phyloP scores from a whole-genome alignment of 1,140 invertebrate species.

The Gonatopus flavifemur region DNA sequence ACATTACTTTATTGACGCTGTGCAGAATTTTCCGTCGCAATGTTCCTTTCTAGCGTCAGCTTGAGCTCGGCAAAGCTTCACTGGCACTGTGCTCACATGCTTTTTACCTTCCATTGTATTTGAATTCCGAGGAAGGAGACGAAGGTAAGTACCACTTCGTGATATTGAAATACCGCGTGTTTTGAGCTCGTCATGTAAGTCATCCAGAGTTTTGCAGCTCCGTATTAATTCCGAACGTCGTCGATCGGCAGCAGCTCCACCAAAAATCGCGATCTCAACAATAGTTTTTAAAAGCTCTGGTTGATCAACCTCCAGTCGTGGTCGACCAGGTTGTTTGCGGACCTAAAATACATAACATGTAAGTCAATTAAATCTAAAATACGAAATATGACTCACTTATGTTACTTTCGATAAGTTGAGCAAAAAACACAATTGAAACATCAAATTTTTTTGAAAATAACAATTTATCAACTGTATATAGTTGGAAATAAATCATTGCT shows the following conservation, averaged over 20 bases:
- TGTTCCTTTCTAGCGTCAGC: conserved; percentile 5
- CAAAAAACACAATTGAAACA: not conserved
- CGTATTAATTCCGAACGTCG: conserved; percentile 1
- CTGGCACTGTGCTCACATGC: conserved; percentile 12
- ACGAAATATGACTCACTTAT: not conserved
- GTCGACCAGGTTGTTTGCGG: not conserved
- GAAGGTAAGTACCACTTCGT: conserved; percentile 9
- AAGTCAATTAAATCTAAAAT: not conserved
- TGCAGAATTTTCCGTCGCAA: not conserved
- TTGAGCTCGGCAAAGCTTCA: conserved; percentile 11
- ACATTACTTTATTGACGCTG: not conserved
- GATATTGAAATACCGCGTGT: not conserved
- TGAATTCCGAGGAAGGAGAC: conserved; percentile 8
- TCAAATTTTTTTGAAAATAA: not conserved
- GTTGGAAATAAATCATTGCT: not conserved
- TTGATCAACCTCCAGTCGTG: not conserved
- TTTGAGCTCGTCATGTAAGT: conserved; percentile 8
- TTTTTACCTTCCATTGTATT: conserved; percentile 7
- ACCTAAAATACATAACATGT: not conserved
- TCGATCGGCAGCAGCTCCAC: conserved; percentile 4
- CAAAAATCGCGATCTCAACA: conserved; percentile 8
- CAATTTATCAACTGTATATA: no score
- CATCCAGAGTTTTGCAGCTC: conserved; percentile 13
- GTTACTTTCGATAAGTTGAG: not conserved
- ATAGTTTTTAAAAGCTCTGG: conserved; percentile 5